Conservation (phyloP, 2,113 vertebrate species). For the Entomyzon cyanotis region DNA sequence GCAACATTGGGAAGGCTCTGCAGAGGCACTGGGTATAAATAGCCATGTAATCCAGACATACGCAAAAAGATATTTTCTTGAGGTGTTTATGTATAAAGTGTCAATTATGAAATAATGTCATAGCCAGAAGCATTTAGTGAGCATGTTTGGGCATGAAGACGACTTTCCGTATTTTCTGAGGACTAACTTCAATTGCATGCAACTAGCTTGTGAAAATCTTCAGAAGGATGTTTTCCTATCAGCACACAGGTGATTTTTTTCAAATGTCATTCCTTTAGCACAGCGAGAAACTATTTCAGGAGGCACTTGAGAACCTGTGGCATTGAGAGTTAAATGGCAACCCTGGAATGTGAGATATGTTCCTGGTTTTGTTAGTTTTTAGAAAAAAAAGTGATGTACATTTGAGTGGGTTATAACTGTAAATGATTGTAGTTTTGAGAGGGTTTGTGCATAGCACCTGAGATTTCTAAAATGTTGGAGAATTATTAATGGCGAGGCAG, state of each 20-base stretch:
- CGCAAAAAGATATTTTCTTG: not conserved
- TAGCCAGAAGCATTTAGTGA: constrained; percentile 36
- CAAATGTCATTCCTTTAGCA: constrained; percentile 51
- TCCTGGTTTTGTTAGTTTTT: not conserved
- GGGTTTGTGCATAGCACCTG: not conserved
- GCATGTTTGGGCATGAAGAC: not conserved
- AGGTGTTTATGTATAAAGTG: not conserved
- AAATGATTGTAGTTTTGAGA: not conserved
- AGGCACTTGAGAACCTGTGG: constrained; percentile 46
- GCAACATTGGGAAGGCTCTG: not conserved
- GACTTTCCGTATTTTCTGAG: constrained; percentile 12
- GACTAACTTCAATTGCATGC: constrained; percentile 9
- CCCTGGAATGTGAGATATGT: not conserved
- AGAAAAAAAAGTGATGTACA: not conserved
- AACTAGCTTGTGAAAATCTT: constrained; percentile 10
- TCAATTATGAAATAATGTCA: constrained; percentile 28
- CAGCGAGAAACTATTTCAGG: not conserved
- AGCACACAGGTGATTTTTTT: constrained; percentile 36
- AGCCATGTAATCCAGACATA: not conserved
- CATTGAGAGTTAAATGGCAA: constrained; percentile 40
- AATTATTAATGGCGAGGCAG: not conserved
- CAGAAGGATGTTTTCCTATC: constrained; percentile 23
- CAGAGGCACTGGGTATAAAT: not conserved
- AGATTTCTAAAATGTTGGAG: not conserved
- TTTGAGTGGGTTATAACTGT: not conserved